Percentiles rank a stretch among this genome's conserved stretches.
Evolutionary conservation across 1,140 invertebrate genomes (phyloP).

Genomic region (Scaptodrosophila lebanonensis): DNA sequence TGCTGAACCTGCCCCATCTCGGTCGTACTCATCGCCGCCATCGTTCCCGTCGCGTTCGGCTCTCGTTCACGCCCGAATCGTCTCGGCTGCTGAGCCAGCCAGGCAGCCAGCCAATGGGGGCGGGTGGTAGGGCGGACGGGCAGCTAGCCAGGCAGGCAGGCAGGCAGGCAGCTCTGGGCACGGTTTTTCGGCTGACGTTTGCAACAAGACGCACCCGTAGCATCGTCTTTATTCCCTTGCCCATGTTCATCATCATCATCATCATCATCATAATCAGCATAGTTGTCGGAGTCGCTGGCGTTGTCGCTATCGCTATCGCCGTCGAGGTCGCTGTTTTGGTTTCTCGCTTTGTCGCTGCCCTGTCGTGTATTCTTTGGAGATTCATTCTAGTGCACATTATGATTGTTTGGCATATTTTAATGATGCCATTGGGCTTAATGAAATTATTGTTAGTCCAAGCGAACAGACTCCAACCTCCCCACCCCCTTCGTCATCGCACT

Average conservation of each 20-base stretch:
- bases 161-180: no score
- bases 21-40: no score
- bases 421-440: constrained; percentile 75
- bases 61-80: no score
- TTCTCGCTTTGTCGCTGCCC: neutral
- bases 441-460: constrained; percentile 66
- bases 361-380: constrained; percentile 9
- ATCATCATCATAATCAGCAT: no score
- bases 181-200: neutral
- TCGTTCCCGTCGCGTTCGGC: no score
- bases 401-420: constrained; percentile 75
- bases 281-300: no score
- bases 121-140: no score
- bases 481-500: neutral
- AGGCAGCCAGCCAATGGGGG: no score
- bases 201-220: no score
- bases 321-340: neutral
- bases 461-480: neutral
- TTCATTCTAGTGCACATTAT: constrained; percentile 52
- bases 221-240: neutral
- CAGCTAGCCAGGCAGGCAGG: no score
- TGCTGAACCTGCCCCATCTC: constrained; percentile 6
- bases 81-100: no score
- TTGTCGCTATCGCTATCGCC: neutral
- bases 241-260: constrained; percentile 1